A percentile compares a stretch with the other conserved stretches of the same genome.
These are phyloP conservation scores for Ambastaia sidthimunki DNA, from an alignment of 2,797 vertebrate species.

Conservation along the genomic window DNA sequence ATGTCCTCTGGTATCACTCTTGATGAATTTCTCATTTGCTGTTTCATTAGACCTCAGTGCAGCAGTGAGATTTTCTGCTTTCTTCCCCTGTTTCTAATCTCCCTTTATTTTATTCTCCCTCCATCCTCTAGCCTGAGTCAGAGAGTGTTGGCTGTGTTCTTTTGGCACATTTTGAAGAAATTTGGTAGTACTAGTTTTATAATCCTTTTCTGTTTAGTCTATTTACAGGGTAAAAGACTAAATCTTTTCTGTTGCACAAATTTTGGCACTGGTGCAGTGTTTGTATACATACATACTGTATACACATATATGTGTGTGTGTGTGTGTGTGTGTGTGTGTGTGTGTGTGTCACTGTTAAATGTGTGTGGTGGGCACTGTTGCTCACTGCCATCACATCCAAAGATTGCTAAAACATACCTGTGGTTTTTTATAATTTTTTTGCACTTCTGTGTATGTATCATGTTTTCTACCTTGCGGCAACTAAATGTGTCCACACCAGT, in stretches of 20 bases:
- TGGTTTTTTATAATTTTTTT: too few species aligned
- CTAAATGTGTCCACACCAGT: too few species aligned
- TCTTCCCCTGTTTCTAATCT: slow-evolving; percentile 34
- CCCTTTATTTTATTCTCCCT: slow-evolving; percentile 41
- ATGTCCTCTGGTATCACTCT: slow-evolving; percentile 25
- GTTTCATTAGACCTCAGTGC: slow-evolving; percentile 37
- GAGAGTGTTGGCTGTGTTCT: slow-evolving; percentile 46
- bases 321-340: not conserved
- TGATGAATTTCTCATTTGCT: slow-evolving; percentile 42
- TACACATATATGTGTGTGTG: not conserved
- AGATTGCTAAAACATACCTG: too few species aligned
- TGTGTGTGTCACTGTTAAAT: slow-evolving; percentile 15
- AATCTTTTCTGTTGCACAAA: slow-evolving; percentile 40
- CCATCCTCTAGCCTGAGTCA: slow-evolving; percentile 61
- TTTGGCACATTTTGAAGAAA: slow-evolving; percentile 17
- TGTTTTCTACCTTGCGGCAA: too few species aligned
- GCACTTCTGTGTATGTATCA: too few species aligned
- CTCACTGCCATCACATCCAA: not conserved
- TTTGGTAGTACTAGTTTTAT: slow-evolving; percentile 3
- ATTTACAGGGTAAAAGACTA: slow-evolving; percentile 4
- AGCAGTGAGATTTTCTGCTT: slow-evolving; percentile 21
- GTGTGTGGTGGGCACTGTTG: slow-evolving; percentile 27
- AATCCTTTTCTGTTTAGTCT: slow-evolving; percentile 1
- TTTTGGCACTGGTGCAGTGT: slow-evolving; percentile 15
- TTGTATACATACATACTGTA: not conserved